These are phyloP conservation scores for Mormyrus hasselquistii DNA, from an alignment of 2,797 vertebrate species.

Conservation along the genomic window DNA sequence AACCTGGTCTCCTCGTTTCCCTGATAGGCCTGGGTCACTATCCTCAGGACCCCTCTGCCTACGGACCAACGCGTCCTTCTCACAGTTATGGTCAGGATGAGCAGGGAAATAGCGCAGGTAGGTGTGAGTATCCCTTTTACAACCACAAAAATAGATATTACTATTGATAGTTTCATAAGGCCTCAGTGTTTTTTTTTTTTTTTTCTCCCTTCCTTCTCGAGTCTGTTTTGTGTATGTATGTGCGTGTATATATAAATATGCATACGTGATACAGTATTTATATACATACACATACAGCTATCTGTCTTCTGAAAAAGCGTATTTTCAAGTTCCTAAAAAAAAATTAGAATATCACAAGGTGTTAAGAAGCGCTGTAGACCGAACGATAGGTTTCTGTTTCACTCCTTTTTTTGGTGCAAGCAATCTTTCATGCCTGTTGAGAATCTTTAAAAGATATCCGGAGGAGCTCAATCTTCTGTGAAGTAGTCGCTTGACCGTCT, in stretches of 20 bases:
- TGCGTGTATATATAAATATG: constrained; percentile 19
- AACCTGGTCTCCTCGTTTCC: constrained; percentile 83
- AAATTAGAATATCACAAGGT: constrained; percentile 19
- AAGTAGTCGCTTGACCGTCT: constrained; percentile 54
- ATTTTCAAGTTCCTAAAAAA: not conserved
- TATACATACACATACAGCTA: constrained; percentile 49
- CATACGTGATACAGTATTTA: constrained; percentile 28
- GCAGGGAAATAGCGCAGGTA: constrained; percentile 83
- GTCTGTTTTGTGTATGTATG: constrained; percentile 27
- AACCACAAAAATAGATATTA: constrained; percentile 59
- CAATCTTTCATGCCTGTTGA: constrained; percentile 24
- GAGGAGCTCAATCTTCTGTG: constrained; percentile 23
- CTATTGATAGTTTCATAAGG: constrained; percentile 43
- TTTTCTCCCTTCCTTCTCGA: not conserved
- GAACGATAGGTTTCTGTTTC: not conserved
- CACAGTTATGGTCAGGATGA: constrained; percentile 87
- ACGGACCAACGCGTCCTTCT: constrained; percentile 81
- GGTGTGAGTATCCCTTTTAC: constrained; percentile 72
- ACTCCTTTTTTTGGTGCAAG: constrained; percentile 10
- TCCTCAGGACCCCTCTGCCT: constrained; percentile 84
- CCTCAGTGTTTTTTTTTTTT: constrained; percentile 26
- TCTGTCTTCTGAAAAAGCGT: not conserved
- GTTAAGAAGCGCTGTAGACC: constrained; percentile 6
- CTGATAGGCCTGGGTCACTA: constrained; percentile 81
- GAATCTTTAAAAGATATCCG: not conserved